Base-by-base conservation (phyloP, 1,140 invertebrate genomes). In the Brachystomella parvula region DNA sequence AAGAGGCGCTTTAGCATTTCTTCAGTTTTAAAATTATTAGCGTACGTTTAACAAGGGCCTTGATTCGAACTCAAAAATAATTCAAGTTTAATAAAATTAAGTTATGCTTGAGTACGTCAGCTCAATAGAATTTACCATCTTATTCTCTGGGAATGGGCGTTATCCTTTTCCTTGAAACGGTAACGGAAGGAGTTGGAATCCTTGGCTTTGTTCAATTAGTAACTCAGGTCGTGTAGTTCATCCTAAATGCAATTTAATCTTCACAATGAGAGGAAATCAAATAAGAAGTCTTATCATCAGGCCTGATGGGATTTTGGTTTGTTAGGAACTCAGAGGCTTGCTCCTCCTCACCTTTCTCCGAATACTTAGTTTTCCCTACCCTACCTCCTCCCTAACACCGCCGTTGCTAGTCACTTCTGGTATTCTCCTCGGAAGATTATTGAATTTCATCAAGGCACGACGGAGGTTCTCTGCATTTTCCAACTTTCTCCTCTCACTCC, bases 231-330 rank as follows among this genome's bases (percentile, higher is more conserved):
- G 49, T 53, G 49, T 39, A 12, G n/a, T 26, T 6, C 24, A 15
- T 24, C 49, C 49, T 53, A 53, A 53, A 53, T 53, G 49, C 49
- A 53, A 53, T 53, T 53, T 53, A 53, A 53, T 53, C 49, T 53
- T 53, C 15, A 53, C 49, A 53, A 53, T 53, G 49, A 53, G 49
- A 26, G 15, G 6, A 53, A 53, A 53, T 53, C 49, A 53, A 53
- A 53, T 53, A 53, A n/a, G 21, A 53, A 26, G 6, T 53, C 49
- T 53, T 53, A 53, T 15, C 49, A 53, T 53, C 49, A 12, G 12
- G 35, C 6, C 19, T 39, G 35, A 39, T 39, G 35, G 19, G 35
- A 39, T 39, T 39, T 39, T 19, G 35, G 35, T 39, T 39, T 9
- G 35, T 39, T 26, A 15, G 24, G 24, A 44, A 44, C 9, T n/a